Base-by-base conservation (phyloP, 2,113 vertebrate species). In the Mastomys coucha region DNA sequence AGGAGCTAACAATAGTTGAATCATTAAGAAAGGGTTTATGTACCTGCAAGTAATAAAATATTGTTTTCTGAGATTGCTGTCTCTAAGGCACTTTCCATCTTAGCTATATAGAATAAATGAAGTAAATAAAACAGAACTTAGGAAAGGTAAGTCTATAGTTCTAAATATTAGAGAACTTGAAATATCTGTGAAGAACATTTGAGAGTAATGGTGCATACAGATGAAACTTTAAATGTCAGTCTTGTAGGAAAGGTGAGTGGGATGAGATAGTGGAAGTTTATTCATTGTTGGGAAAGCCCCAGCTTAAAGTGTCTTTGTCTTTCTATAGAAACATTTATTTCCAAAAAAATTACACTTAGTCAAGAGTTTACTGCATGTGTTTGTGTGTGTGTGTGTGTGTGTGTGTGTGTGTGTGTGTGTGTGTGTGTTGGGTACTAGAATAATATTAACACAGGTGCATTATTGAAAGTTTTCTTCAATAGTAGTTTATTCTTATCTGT, bases 201-300 rank as follows among this genome's bases (percentile, higher is more conserved):
- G 65, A 96, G 98, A 93, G 63, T 98, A 95, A 97, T 97, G 92
- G 39, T 77, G 91, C 95, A 97, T 98, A 90, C 58, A 39, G 88
- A 86, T 78, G 84, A 96, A 94, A 97, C 77, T 97, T 98, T 96
- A 98, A 98, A 98, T 96, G 81, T 94, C 96, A 98, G 51, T 39
- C 88, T 97, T 78, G 60, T 90, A 96, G 89, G 24, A 56, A 95
- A 65, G 88, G 65, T 93, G 88, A 95, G 80, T 96, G 63, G 80
- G 96, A 91, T 80, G 85, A 86, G 65, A 91, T 58, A 96, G 88
- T 33, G 76, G 36, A 94, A 96, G 58, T 92, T 97, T 94, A 97
- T 94, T 98, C 85, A 72, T 92, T 81, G 67, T 94, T 75, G 91
- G 31, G 88, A 97, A 97, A 42, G 13, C 4, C 3, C 75, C 86